A percentile compares a stretch with the other conserved stretches of the same genome.
Evolutionary conservation across 2,797 vertebrate species (phyloP).

Genomic region (Salmo trutta): DNA sequence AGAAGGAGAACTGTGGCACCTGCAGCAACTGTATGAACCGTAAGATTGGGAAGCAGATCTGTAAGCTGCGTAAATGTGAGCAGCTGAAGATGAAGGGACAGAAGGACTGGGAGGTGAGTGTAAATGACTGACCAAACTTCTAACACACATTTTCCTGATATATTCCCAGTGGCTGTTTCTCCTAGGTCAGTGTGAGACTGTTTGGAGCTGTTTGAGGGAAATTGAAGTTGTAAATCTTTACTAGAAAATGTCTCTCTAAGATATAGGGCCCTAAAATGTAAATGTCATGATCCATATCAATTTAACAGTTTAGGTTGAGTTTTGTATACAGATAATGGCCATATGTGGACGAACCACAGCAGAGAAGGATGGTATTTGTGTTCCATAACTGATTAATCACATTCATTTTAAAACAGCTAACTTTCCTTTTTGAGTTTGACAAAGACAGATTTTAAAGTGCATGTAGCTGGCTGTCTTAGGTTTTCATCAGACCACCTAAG

Average conservation of each 20-base stretch:
- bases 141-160: neutral
- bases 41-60: slow-evolving; percentile 88
- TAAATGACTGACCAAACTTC: neutral
- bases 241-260: too few relatives aligned
- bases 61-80: slow-evolving; percentile 88
- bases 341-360: neutral
- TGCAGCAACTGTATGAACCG: slow-evolving; percentile 87
- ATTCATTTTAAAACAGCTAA: neutral
- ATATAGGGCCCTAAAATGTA: slow-evolving; percentile 20
- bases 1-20: slow-evolving; percentile 81
- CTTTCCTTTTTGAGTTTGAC: neutral
- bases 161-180: neutral
- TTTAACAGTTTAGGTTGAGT: neutral
- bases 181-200: neutral
- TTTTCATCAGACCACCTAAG: neutral
- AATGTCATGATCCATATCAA: neutral
- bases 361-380: neutral
- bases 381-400: neutral
- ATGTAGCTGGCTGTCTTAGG: neutral
- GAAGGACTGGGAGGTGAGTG: slow-evolving; percentile 44
- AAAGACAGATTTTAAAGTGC: neutral
- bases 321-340: neutral
- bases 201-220: neutral
- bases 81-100: slow-evolving; percentile 79
- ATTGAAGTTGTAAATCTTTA: too few relatives aligned